phyloP scores from a whole-genome alignment of 2,797 vertebrate genomes.

The Microctenopoma stevenorrisi region DNA sequence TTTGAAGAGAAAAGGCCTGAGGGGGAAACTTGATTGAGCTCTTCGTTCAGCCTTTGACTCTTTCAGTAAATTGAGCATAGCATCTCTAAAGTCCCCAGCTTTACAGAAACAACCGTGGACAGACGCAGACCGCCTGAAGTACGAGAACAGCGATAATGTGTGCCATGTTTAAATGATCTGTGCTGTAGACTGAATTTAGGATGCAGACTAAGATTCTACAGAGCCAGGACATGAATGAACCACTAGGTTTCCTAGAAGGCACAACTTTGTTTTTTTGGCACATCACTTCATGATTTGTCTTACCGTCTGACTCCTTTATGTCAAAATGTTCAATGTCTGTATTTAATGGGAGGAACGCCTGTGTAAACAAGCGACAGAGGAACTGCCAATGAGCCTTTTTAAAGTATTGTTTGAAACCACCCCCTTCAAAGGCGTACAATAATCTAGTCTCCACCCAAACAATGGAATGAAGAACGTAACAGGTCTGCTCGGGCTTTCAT shows the following conservation, averaged over 20 bases:
- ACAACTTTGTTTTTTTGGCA: not conserved
- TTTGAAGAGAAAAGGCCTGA: conserved; percentile 20
- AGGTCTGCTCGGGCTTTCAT: conserved; percentile 41
- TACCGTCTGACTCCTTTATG: not conserved
- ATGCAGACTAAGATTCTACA: not conserved
- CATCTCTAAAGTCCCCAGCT: conserved; percentile 19
- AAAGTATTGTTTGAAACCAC: conserved; percentile 69
- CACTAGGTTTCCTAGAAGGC: conserved; percentile 10
- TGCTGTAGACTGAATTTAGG: not conserved
- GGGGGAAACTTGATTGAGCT: not conserved
- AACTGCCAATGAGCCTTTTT: conserved; percentile 61
- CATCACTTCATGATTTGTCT: not conserved
- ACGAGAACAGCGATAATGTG: not conserved
- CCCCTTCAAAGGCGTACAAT: conserved; percentile 66
- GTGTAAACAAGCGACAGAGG: conserved; percentile 64
- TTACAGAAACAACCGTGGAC: conserved; percentile 61
- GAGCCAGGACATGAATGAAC: not conserved
- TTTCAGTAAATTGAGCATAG: conserved; percentile 31
- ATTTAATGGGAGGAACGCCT: conserved; percentile 40
- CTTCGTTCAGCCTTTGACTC: conserved; percentile 37
- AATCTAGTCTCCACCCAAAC: conserved; percentile 61
- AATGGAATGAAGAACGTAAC: conserved; percentile 50
- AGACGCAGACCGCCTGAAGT: conserved; percentile 7
- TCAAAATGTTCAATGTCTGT: conserved; percentile 2
- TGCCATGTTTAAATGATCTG: not conserved